A percentile compares a stretch with the other conserved stretches of the same genome.
phyloP scores from a whole-genome alignment of 2,797 vertebrate genomes.

The Enteromius mattozi region DNA sequence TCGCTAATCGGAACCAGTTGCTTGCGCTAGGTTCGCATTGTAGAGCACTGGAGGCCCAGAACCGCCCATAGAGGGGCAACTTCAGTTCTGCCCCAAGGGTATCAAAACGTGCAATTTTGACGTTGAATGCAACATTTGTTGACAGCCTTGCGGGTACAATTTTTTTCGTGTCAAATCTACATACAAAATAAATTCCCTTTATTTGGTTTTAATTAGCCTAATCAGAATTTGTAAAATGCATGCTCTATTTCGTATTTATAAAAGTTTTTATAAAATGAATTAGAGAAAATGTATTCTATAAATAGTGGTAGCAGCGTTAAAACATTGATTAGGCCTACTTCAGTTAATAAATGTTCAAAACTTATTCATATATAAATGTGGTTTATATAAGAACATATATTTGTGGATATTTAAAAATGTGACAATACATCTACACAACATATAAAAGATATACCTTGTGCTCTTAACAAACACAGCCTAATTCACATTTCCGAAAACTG shows the following conservation, averaged over 20 bases:
- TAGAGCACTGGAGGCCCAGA: constrained; percentile 72
- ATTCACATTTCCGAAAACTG: background rate
- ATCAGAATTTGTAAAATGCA: background rate
- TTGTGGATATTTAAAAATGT: background rate
- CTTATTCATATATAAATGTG: background rate
- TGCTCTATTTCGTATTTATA: background rate
- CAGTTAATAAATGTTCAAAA: background rate
- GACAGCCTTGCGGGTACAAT: background rate
- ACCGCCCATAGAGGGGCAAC: constrained; percentile 59
- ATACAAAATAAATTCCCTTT: background rate
- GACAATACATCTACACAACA: background rate
- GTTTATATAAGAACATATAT: background rate
- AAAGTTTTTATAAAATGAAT: background rate
- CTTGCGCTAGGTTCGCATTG: constrained; percentile 78
- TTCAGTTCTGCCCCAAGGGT: constrained; percentile 8
- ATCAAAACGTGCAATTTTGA: constrained; percentile 12
- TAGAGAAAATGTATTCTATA: background rate
- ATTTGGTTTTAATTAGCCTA: background rate
- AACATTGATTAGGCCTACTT: background rate
- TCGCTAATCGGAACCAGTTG: constrained; percentile 86
- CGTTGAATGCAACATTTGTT: constrained; percentile 13
- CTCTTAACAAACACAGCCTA: background rate
- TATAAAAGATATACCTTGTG: background rate
- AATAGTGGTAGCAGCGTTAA: background rate
- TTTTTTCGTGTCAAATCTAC: background rate